Evolutionary conservation across 1,140 invertebrate species (phyloP).

Genomic region (Saxidomus purpurata): DNA sequence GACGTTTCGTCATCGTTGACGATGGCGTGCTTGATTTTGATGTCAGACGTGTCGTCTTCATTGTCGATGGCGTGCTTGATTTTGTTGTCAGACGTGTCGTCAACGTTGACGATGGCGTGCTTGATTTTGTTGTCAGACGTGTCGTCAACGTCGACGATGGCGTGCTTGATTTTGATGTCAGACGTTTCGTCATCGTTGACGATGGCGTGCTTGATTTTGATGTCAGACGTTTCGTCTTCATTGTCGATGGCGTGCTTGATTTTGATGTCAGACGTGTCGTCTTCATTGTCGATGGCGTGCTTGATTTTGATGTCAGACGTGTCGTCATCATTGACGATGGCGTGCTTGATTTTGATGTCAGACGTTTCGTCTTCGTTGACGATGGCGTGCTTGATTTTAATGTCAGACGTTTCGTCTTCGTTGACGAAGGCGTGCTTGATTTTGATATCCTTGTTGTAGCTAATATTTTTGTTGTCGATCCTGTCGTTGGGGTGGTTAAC

Average conservation of each 20-base stretch:
- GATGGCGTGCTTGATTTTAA: background rate
- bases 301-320: background rate
- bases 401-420: no score
- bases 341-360: no score
- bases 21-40: background rate
- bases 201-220: background rate
- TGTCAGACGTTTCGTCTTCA: background rate
- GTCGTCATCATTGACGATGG: background rate
- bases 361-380: background rate
- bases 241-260: background rate
- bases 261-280: background rate
- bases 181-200: background rate
- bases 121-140: background rate
- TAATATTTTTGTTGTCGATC: background rate
- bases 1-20: background rate
- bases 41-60: background rate
- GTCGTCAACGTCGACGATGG: background rate
- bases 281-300: background rate
- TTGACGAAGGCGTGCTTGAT: background rate
- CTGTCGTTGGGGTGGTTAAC: background rate
- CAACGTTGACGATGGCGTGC: background rate
- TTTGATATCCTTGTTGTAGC: background rate
- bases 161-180: conserved; percentile 7
- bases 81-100: background rate
- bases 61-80: conserved; percentile 1